Evolutionary conservation across 64 coral and sea anemone species (phyloP).

Genomic region (Pocillopora damicornis): DNA sequence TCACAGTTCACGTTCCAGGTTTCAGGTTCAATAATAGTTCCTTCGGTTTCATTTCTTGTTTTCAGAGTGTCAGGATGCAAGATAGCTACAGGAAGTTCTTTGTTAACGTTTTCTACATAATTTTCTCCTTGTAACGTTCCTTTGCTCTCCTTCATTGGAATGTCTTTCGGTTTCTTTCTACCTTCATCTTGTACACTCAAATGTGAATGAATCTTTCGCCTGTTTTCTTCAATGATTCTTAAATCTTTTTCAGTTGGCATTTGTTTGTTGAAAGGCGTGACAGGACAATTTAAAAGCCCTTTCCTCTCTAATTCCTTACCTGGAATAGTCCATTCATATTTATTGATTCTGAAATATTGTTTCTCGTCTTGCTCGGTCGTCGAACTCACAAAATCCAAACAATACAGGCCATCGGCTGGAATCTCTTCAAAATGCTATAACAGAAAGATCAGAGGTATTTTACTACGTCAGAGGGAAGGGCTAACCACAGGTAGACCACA

Average conservation of each 20-base stretch:
- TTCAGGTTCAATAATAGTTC: background rate
- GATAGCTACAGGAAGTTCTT: background rate
- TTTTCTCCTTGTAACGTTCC: background rate
- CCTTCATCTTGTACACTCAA: background rate
- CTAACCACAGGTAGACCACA: too few relatives aligned
- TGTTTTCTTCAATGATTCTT: background rate
- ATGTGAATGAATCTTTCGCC: background rate
- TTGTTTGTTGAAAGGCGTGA: slow-evolving; percentile 57
- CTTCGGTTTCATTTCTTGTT: background rate
- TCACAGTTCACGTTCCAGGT: background rate
- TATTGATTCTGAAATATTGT: slow-evolving; percentile 31
- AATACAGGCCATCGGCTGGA: slow-evolving; percentile 90
- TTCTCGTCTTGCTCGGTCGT: background rate
- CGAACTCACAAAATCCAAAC: slow-evolving; percentile 46
- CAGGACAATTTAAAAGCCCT: slow-evolving; percentile 25
- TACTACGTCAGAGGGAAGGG: background rate
- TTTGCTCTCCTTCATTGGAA: background rate
- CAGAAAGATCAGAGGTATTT: background rate
- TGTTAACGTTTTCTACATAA: too few relatives aligned
- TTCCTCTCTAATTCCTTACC: background rate
- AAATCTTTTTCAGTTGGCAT: slow-evolving; percentile 66
- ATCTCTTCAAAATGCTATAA: slow-evolving; percentile 83
- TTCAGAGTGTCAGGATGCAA: background rate
- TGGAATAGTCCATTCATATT: slow-evolving; percentile 32
- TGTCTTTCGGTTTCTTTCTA: background rate